phyloP scores from a whole-genome alignment of 35 echinoderm and acorn worm species.

The Hemicentrotus pulcherrimus region DNA sequence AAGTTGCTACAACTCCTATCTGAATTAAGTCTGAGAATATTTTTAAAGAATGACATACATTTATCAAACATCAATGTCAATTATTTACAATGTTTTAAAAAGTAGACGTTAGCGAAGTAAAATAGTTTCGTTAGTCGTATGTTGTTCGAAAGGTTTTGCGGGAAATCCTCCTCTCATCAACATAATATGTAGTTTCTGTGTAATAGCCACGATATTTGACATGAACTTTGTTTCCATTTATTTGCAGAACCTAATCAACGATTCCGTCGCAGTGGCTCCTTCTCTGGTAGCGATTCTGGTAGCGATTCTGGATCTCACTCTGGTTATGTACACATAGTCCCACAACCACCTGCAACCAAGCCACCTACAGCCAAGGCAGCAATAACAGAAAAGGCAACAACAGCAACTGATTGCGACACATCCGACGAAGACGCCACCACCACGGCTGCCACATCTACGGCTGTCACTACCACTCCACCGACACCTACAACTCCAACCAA shows the following conservation, averaged over 20 bases:
- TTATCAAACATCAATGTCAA: no score
- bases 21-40: no score
- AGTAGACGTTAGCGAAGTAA: no score
- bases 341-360: background rate
- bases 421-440: slow-evolving; percentile 20
- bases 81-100: no score
- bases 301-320: background rate
- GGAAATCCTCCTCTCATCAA: no score
- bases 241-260: background rate
- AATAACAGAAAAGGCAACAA: background rate
- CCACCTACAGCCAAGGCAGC: background rate
- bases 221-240: background rate
- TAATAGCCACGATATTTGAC: no score
- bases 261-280: background rate
- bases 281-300: background rate
- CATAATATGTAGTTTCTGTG: no score
- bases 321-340: background rate
- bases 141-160: no score
- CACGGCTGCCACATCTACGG: background rate
- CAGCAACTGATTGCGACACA: background rate
- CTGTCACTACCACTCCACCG: background rate
- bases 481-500: background rate
- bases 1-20: no score
- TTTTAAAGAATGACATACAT: no score
- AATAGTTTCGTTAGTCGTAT: no score